Conservation (phyloP, 2,888 invertebrate species). For the Vanessa cardui region DNA sequence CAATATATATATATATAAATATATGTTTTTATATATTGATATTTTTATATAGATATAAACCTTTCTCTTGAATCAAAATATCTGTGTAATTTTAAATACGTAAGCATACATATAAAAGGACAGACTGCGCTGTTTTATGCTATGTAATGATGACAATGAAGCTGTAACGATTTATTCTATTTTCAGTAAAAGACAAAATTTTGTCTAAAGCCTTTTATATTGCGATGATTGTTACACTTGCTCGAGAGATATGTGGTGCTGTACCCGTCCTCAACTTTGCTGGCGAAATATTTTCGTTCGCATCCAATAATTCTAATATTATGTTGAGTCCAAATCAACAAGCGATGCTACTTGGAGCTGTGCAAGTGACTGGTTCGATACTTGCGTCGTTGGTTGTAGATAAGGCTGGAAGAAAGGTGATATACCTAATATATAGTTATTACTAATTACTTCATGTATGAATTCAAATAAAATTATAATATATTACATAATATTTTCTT, state of each 20-base stretch:
- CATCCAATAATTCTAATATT: constrained; percentile 55
- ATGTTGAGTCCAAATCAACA: constrained; percentile 69
- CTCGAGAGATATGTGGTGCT: constrained; percentile 69
- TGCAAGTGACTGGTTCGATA: constrained; percentile 66
- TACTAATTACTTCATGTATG: no score
- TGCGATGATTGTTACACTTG: constrained; percentile 56
- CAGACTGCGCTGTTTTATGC: no score
- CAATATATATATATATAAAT: no score
- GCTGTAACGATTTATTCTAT: not conserved
- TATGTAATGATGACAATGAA: no score
- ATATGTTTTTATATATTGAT: no score
- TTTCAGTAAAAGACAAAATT: constrained; percentile 66
- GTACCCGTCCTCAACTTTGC: constrained; percentile 72
- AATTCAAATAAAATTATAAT: no score
- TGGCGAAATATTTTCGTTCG: constrained; percentile 66
- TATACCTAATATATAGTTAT: not conserved
- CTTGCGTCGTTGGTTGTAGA: constrained; percentile 66
- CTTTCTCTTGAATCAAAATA: no score
- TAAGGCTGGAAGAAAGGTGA: constrained; percentile 69
- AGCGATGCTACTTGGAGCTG: constrained; percentile 69
- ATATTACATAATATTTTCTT: no score
- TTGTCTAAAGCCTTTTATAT: constrained; percentile 66
- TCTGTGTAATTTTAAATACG: no score
- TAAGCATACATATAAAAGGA: no score
- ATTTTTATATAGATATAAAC: no score